Percentiles rank a stretch among this genome's conserved stretches.
These are phyloP conservation scores for Hippopotamyrus pictus DNA, from an alignment of 2,797 vertebrate genomes.

Conservation along the genomic window DNA sequence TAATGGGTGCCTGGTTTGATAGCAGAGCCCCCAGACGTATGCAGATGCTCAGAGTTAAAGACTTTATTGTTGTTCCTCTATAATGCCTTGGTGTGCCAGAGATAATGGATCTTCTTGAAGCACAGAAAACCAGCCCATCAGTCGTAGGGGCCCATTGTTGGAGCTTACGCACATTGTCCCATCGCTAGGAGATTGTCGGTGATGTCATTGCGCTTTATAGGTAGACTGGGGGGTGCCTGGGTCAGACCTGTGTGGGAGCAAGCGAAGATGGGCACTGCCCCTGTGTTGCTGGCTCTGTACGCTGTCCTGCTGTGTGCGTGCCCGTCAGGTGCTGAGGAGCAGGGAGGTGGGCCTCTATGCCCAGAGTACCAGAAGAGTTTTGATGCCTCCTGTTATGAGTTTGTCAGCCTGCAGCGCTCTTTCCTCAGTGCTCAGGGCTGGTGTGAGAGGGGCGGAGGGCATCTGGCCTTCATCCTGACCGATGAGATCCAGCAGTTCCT, in stretches of 20 bases:
- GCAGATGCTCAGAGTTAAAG: slow-evolving; percentile 37
- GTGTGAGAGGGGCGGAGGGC: slow-evolving; percentile 84
- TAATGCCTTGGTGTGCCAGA: slow-evolving; percentile 32
- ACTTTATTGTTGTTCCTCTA: slow-evolving; percentile 38
- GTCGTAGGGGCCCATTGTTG: slow-evolving; percentile 33
- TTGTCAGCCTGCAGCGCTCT: slow-evolving; percentile 63
- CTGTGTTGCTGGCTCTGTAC: slow-evolving; percentile 35
- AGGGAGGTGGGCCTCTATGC: slow-evolving; percentile 51
- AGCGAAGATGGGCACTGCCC: slow-evolving; percentile 51
- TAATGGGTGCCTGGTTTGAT: slow-evolving; percentile 25
- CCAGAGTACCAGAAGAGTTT: slow-evolving; percentile 71
- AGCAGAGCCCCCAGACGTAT: slow-evolving; percentile 43
- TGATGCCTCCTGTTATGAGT: slow-evolving; percentile 78
- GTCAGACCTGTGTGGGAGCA: slow-evolving; percentile 35
- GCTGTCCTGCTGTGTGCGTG: slow-evolving; percentile 36
- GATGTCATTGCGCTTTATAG: slow-evolving; percentile 58
- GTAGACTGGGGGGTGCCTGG: slow-evolving; percentile 28
- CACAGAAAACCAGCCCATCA: slow-evolving; percentile 49
- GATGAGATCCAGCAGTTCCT: slow-evolving; percentile 81
- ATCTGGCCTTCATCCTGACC: slow-evolving; percentile 76
- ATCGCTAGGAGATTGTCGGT: slow-evolving; percentile 31
- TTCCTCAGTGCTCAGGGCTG: slow-evolving; percentile 75
- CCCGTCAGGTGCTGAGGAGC: slow-evolving; percentile 39
- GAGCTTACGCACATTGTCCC: slow-evolving; percentile 20
- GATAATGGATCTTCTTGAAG: slow-evolving; percentile 36